Conservation (phyloP, 2,888 invertebrate species). For the Pyrochroa serraticornis region DNA sequence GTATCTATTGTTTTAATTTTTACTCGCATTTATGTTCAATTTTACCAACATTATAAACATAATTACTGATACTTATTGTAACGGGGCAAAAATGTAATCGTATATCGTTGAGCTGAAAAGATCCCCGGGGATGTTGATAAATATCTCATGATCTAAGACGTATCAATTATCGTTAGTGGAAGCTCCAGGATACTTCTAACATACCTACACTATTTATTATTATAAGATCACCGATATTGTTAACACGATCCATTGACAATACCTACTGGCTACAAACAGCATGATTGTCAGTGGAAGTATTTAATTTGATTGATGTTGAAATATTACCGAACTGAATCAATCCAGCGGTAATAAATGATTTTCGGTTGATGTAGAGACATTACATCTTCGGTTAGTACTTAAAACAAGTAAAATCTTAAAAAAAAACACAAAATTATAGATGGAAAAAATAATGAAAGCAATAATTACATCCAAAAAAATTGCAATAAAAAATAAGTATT, state of each 20-base stretch:
- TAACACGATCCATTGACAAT: conserved; percentile 5
- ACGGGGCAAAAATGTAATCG: neutral
- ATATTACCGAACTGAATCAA: neutral
- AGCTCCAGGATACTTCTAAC: neutral
- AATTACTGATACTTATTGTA: neutral
- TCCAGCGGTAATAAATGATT: neutral
- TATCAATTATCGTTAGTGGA: conserved; percentile 3
- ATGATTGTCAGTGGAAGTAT: neutral
- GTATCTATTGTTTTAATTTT: neutral
- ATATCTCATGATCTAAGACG: neutral
- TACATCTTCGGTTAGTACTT: too few relatives aligned
- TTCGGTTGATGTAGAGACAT: too few relatives aligned
- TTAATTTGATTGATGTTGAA: conserved; percentile 14
- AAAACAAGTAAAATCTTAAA: too few relatives aligned
- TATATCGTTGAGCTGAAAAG: neutral
- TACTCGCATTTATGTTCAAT: neutral
- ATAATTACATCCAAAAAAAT: too few relatives aligned
- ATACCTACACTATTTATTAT: neutral
- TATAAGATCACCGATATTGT: conserved; percentile 2
- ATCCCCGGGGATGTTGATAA: conserved; percentile 1
- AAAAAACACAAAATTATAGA: too few relatives aligned
- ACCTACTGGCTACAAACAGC: conserved; percentile 9
- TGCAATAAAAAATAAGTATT: too few relatives aligned
- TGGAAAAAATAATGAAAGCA: too few relatives aligned
- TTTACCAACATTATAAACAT: neutral